Evolutionary conservation across 2,797 vertebrate genomes (phyloP), one percentile per base, ranked within the genome.

Genomic region (Knipowitschia caucasica): DNA sequence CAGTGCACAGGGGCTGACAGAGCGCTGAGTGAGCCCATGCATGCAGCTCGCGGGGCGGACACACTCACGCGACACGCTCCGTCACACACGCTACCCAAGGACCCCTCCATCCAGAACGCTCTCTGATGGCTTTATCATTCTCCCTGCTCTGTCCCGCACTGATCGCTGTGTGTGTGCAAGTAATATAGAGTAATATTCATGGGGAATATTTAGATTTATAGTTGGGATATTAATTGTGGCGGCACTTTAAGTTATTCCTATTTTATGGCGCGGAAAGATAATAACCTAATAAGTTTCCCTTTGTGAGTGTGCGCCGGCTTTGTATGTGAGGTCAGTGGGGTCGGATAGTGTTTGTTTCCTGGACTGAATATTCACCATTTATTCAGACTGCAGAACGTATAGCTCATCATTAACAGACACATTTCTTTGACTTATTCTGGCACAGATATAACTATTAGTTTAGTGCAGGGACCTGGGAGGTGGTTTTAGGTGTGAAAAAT

Each of bases 41-140:
- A 92, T 93, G 91, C 93, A 92, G 89, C 82, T 80, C 64, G 84
- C 82, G 88, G 77, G 84, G 88, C 90, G 91, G 94, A 93, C 92
- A 86, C 89, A 89, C 42, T 59, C 53, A 45, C 64, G 51, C 53
- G 69, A 66, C 68, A 82, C 54, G 72, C 73, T 76, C 68, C 53
- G 63, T 62, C 71, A 76, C 69, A 81, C 80, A 75, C 73, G 71
- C 69, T 66, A 68, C 39, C 62, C 78, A 81, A 62, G 59, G 53
- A 65, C 76, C 78, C 69, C 73, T 77, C 81, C 83, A 87, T 82
- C 85, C 85, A 83, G 82, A 87, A 85, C 79, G 25, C 77, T 82
- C 73, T 79, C 71, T 86, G 83, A 86, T 84, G 85, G 77, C 83
- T 87, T 83, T 87, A 87, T 87, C 82, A 82, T 86, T 86, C 75